Conservation (phyloP, 2,888 invertebrate species). For the Tolmerus cingulatus region DNA sequence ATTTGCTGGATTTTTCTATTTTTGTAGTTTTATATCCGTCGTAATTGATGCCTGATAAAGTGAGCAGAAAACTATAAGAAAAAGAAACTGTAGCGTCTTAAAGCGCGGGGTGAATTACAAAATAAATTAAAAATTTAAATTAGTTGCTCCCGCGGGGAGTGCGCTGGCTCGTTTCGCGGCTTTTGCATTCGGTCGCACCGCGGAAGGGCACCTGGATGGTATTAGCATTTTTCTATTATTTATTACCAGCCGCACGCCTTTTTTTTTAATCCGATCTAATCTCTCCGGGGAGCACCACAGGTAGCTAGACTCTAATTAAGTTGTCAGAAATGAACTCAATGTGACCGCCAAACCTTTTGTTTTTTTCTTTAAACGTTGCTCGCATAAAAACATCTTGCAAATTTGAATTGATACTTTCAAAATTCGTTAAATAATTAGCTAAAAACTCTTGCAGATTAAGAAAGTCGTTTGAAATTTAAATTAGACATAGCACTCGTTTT, state of each 20-base stretch:
- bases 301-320: conserved; percentile 17
- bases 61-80: conserved; percentile 1
- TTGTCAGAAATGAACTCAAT: conserved; percentile 8
- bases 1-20: conserved; percentile 16
- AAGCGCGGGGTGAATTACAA: not conserved
- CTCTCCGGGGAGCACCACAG: not conserved
- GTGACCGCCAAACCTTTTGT: not conserved
- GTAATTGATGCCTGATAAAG: conserved; percentile 25
- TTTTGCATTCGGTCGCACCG: not conserved
- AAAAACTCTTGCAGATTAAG: not conserved
- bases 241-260: not conserved
- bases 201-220: not conserved
- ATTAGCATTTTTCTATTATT: conserved; percentile 12
- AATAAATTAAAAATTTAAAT: conserved; percentile 32
- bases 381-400: not conserved
- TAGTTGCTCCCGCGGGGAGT: not conserved
- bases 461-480: not conserved
- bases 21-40: not conserved
- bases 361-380: not conserved
- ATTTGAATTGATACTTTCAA: not conserved
- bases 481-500: not conserved
- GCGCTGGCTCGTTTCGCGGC: not conserved
- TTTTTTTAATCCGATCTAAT: not conserved
- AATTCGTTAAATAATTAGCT: not conserved
- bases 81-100: not conserved